phyloP scores from a whole-genome alignment of 2,113 vertebrate species.

The Heterotilapia buettikoferi region DNA sequence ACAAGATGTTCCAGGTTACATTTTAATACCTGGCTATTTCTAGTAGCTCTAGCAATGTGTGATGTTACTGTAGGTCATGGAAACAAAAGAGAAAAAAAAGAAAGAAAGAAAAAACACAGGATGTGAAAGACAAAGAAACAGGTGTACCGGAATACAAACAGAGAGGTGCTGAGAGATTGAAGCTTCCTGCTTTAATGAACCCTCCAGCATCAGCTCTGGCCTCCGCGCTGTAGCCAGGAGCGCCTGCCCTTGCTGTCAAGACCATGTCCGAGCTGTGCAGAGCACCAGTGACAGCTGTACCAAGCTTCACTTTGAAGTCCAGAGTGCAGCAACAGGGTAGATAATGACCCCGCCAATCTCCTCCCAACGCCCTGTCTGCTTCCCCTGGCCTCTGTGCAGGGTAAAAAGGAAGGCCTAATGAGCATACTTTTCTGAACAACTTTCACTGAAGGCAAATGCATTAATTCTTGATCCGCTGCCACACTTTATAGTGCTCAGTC shows the following conservation, averaged over 20 bases:
- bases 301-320: slow-evolving; percentile 47
- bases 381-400: background rate
- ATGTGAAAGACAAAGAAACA: background rate
- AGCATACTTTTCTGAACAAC: slow-evolving; percentile 46
- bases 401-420: slow-evolving; percentile 38
- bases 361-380: slow-evolving; percentile 15
- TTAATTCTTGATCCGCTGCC: slow-evolving; percentile 36
- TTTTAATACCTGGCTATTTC: background rate
- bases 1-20: slow-evolving; percentile 15
- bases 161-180: background rate
- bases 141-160: background rate
- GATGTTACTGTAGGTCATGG: background rate
- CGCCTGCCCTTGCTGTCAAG: slow-evolving; percentile 49
- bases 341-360: slow-evolving; percentile 48
- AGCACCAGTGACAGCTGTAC: slow-evolving; percentile 26
- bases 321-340: slow-evolving; percentile 28
- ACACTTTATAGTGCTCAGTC: background rate
- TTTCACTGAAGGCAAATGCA: slow-evolving; percentile 37
- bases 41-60: background rate
- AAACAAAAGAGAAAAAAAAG: background rate
- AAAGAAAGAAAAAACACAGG: background rate
- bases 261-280: background rate
- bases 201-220: background rate
- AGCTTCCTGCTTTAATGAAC: slow-evolving; percentile 41
- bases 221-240: background rate